Evolutionary conservation across 2,888 invertebrate species (phyloP).

Genomic region (Meteorus colon): DNA sequence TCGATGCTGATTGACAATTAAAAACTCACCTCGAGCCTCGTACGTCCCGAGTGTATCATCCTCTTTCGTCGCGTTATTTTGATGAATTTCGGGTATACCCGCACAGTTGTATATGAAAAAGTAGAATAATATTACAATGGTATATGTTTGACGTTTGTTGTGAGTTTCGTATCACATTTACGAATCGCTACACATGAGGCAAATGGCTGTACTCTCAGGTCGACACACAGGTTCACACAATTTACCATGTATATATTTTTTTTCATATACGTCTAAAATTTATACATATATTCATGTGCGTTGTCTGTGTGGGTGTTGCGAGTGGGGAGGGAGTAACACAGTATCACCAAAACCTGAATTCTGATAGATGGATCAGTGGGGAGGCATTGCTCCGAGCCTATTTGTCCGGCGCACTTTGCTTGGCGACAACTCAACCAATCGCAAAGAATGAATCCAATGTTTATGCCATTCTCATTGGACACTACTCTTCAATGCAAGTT

Average conservation of each 20-base stretch:
- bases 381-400: constrained; percentile 1
- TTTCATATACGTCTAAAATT: not conserved
- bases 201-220: constrained; percentile 70
- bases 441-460: constrained; percentile 57
- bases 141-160: constrained; percentile 32
- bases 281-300: not conserved
- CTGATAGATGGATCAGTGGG: constrained; percentile 32
- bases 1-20: constrained; percentile 49
- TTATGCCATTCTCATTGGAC: constrained; percentile 64
- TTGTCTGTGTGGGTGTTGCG: constrained; percentile 2
- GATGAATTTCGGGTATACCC: constrained; percentile 57
- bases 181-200: constrained; percentile 62
- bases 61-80: constrained; percentile 74
- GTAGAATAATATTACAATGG: constrained; percentile 33
- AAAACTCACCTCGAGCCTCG: constrained; percentile 71
- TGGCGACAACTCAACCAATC: constrained; percentile 69
- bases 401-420: constrained; percentile 61
- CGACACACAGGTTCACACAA: constrained; percentile 9
- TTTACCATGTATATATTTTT: constrained; percentile 32
- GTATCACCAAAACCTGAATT: constrained; percentile 48
- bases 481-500: not conserved
- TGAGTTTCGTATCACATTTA: constrained; percentile 42
- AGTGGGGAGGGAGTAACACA: constrained; percentile 43
- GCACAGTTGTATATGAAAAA: constrained; percentile 48
- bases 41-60: constrained; percentile 74